Evolutionary conservation across 2,888 invertebrate species (phyloP).

Genomic region (Candidula unifasciata): DNA sequence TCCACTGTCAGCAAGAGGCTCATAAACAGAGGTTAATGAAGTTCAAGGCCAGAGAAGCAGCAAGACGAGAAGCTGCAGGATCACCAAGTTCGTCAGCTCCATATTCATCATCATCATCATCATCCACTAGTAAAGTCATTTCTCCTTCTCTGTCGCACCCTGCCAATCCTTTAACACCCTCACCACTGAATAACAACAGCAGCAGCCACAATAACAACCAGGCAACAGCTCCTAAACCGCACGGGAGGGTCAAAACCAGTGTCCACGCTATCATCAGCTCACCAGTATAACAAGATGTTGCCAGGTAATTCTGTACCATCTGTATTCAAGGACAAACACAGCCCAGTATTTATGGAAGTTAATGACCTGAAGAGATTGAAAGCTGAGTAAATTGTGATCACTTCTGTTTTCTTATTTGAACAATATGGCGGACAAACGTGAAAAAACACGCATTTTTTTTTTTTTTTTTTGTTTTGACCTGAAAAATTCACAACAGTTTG

Average conservation of each 20-base stretch:
- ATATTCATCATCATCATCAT: slow-evolving; percentile 53
- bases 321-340: slow-evolving; percentile 19
- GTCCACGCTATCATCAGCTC: slow-evolving; percentile 18
- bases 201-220: slow-evolving; percentile 38
- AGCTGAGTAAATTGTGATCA: slow-evolving; percentile 31
- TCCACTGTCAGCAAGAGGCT: slow-evolving; percentile 73
- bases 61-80: slow-evolving; percentile 53
- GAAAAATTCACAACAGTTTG: not conserved
- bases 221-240: not conserved
- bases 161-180: slow-evolving; percentile 4
- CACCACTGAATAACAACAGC: slow-evolving; percentile 46
- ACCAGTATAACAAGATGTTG: slow-evolving; percentile 33
- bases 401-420: not conserved
- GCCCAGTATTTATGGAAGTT: slow-evolving; percentile 38
- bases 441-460: not conserved
- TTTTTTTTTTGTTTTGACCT: not conserved
- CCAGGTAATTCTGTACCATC: slow-evolving; percentile 17
- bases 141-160: slow-evolving; percentile 35
- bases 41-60: slow-evolving; percentile 52
- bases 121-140: slow-evolving; percentile 11
- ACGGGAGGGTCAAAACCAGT: not conserved
- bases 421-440: not conserved
- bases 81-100: slow-evolving; percentile 58
- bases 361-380: slow-evolving; percentile 40
- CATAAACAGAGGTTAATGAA: slow-evolving; percentile 67